Evolutionary conservation across 2,888 invertebrate genomes (phyloP).

Genomic region (Portevinia maculata): DNA sequence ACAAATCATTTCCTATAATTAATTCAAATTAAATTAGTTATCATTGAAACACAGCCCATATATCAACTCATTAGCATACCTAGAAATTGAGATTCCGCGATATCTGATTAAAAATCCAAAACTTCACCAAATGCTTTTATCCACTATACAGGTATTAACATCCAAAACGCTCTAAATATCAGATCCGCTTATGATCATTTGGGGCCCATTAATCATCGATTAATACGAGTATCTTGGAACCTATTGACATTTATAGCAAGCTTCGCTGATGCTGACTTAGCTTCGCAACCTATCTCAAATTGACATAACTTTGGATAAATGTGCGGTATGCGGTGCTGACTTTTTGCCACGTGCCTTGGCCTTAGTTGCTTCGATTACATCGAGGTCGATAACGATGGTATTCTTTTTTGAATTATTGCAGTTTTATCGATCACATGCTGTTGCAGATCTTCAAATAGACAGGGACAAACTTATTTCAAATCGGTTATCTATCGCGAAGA

Average conservation of each 20-base stretch:
- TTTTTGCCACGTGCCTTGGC: constrained; percentile 11
- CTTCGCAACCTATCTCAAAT: constrained; percentile 1
- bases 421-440: constrained; percentile 24
- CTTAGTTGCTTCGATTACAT: constrained; percentile 22
- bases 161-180: constrained; percentile 38
- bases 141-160: constrained; percentile 21
- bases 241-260: constrained; percentile 12
- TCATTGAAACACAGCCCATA: constrained; percentile 2
- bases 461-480: constrained; percentile 27
- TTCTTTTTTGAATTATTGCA: background rate
- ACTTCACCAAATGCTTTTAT: constrained; percentile 1
- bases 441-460: background rate
- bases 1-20: constrained; percentile 3
- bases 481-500: constrained; percentile 19
- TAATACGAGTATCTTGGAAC: constrained; percentile 33
- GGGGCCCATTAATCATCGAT: constrained; percentile 13
- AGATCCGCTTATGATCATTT: constrained; percentile 13
- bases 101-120: constrained; percentile 10
- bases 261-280: background rate
- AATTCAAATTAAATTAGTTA: constrained; percentile 12
- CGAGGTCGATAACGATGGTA: background rate
- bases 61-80: constrained; percentile 1
- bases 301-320: constrained; percentile 4
- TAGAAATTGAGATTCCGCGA: constrained; percentile 11
- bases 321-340: background rate